Percentiles rank a stretch among this genome's conserved stretches.
Evolutionary conservation across 2,113 vertebrate species (phyloP).

Genomic region (Esox niger): DNA sequence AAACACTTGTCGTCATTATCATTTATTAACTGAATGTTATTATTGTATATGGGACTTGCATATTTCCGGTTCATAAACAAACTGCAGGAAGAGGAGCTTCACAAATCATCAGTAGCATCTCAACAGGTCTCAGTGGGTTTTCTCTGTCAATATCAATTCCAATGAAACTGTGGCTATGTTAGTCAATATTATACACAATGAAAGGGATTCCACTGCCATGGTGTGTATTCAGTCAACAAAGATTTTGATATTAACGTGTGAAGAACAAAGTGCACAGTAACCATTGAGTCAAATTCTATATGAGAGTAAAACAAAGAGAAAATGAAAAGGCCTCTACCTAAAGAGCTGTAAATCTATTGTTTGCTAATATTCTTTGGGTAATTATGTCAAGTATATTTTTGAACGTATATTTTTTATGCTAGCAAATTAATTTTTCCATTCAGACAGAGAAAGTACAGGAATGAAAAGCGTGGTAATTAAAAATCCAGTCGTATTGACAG

Average conservation of each 20-base stretch:
- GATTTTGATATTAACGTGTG: background rate
- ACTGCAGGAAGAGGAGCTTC: background rate
- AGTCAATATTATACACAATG: background rate
- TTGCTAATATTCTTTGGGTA: no score
- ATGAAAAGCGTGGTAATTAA: background rate
- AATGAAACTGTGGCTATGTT: background rate
- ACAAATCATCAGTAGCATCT: no score
- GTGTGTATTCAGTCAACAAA: background rate
- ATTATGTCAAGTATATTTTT: background rate
- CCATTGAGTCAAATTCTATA: background rate
- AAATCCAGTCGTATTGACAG: background rate
- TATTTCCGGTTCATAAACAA: background rate
- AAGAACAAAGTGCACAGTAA: background rate
- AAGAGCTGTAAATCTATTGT: background rate
- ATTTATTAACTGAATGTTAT: background rate
- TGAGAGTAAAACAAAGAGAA: background rate
- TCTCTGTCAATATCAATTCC: background rate
- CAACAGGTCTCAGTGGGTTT: background rate
- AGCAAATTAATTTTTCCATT: background rate
- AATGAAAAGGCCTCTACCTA: background rate
- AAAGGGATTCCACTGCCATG: no score
- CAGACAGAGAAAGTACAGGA: no score
- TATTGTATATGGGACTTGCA: background rate
- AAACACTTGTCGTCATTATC: background rate
- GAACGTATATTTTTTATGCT: background rate